phyloP scores from a whole-genome alignment of 2,797 vertebrate species.

The Bufotes viridis region DNA sequence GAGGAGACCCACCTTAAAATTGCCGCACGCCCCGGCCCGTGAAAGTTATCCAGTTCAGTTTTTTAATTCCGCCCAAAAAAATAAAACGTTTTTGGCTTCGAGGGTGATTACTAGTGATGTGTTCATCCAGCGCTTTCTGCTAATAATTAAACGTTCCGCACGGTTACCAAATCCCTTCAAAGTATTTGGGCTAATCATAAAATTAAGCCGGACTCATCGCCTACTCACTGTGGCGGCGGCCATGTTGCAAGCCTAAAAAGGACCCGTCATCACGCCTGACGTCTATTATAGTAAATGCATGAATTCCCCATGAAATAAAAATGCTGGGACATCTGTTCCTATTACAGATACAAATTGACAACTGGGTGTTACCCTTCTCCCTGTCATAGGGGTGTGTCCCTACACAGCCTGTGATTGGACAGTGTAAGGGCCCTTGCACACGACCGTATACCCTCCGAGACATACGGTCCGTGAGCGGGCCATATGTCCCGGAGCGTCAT shows the following conservation, averaged over 20 bases:
- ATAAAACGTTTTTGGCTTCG: not conserved
- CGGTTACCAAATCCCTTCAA: conserved; percentile 12
- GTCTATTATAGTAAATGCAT: not conserved
- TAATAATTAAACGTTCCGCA: conserved; percentile 28
- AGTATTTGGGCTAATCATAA: conserved; percentile 13
- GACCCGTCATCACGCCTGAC: not conserved
- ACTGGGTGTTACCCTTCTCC: not conserved
- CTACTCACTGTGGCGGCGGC: conserved; percentile 25
- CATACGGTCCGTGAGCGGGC: no score
- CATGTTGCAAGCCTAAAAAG: not conserved
- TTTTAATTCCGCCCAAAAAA: conserved; percentile 1
- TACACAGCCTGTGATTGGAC: not conserved
- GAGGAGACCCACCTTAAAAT: not conserved
- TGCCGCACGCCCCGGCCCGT: not conserved
- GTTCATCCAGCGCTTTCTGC: conserved; percentile 20
- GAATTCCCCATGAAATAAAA: not conserved
- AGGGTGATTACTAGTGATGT: conserved; percentile 14
- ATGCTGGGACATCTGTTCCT: not conserved
- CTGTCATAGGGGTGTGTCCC: not conserved
- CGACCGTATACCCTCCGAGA: no score
- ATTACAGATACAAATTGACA: no score
- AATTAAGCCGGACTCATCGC: conserved; percentile 11
- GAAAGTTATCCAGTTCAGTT: not conserved
- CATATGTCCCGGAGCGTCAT: no score
- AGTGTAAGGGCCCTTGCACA: no score